phyloP scores from a whole-genome alignment of 2,888 invertebrate genomes.

The Acanthopleura granulata region DNA sequence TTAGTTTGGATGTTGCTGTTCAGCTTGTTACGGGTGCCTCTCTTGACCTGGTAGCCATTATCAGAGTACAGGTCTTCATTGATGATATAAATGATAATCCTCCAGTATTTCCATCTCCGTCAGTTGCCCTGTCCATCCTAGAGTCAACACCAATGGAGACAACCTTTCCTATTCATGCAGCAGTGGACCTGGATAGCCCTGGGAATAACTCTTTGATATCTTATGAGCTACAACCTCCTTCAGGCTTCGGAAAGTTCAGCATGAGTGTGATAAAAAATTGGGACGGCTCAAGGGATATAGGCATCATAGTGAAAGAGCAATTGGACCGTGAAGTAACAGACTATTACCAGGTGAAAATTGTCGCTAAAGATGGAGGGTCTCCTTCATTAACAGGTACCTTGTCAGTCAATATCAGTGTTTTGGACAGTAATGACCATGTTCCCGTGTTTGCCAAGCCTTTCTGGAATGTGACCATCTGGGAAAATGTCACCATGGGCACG shows the following conservation, averaged over 20 bases:
- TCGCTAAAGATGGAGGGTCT: constrained; percentile 17
- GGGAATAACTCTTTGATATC: constrained; percentile 23
- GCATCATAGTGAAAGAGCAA: constrained; percentile 22
- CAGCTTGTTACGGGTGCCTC: not conserved
- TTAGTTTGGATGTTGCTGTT: constrained; percentile 11
- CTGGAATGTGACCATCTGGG: constrained; percentile 77
- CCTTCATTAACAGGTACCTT: constrained; percentile 16
- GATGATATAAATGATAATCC: constrained; percentile 18
- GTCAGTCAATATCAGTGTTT: constrained; percentile 17
- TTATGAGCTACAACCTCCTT: constrained; percentile 18
- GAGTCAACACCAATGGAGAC: constrained; percentile 7
- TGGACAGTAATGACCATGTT: constrained; percentile 75
- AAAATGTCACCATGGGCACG: constrained; percentile 77
- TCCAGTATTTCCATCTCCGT: not conserved
- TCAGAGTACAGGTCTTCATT: constrained; percentile 4
- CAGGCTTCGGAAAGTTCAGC: constrained; percentile 26
- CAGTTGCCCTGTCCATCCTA: not conserved
- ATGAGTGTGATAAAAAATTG: constrained; percentile 28
- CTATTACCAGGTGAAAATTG: constrained; percentile 9
- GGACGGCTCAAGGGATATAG: constrained; percentile 30
- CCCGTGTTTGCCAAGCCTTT: constrained; percentile 61
- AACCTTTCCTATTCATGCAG: not conserved
- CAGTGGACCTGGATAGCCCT: constrained; percentile 19
- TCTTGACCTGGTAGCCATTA: not conserved
- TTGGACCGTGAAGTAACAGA: constrained; percentile 8